Conservation (phyloP, 1,140 invertebrate genomes). For the Venustaconcha ellipsiformis region DNA sequence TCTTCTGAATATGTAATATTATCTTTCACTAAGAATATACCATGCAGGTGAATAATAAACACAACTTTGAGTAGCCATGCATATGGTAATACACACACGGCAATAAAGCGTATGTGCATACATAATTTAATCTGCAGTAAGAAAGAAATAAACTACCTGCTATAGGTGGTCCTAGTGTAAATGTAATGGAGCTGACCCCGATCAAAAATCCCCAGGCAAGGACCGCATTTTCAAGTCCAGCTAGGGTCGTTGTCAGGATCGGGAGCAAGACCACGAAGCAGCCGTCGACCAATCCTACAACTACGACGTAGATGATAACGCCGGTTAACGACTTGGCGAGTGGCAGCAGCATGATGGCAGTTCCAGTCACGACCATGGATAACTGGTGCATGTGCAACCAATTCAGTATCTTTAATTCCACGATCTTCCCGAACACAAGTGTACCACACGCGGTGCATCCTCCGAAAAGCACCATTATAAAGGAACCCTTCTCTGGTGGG, state of each 20-base stretch:
- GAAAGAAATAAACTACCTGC: conserved; percentile 41
- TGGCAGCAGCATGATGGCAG: conserved; percentile 52
- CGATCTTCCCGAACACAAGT: conserved; percentile 55
- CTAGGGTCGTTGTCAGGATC: conserved; percentile 45
- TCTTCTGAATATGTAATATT: too few species aligned
- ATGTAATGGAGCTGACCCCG: conserved; percentile 51
- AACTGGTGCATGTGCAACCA: conserved; percentile 54
- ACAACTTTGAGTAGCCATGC: too few species aligned
- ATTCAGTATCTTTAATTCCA: conserved; percentile 44
- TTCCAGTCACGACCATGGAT: conserved; percentile 54
- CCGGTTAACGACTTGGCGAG: conserved; percentile 44
- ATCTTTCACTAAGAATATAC: too few species aligned
- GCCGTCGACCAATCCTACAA: conserved; percentile 56
- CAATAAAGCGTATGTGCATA: too few species aligned
- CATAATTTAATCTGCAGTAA: too few species aligned
- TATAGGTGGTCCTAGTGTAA: conserved; percentile 54
- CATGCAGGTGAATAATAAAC: too few species aligned
- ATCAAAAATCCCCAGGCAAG: conserved; percentile 58
- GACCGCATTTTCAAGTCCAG: conserved; percentile 47
- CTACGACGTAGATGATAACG: conserved; percentile 41
- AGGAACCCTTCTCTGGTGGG: conserved; percentile 39
- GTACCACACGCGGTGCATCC: conserved; percentile 48
- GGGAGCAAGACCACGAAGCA: conserved; percentile 59
- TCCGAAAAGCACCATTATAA: conserved; percentile 50
- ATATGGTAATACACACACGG: not conserved